Conservation (phyloP, 2,888 invertebrate species). For the Hermaeophaga mercurialis region DNA sequence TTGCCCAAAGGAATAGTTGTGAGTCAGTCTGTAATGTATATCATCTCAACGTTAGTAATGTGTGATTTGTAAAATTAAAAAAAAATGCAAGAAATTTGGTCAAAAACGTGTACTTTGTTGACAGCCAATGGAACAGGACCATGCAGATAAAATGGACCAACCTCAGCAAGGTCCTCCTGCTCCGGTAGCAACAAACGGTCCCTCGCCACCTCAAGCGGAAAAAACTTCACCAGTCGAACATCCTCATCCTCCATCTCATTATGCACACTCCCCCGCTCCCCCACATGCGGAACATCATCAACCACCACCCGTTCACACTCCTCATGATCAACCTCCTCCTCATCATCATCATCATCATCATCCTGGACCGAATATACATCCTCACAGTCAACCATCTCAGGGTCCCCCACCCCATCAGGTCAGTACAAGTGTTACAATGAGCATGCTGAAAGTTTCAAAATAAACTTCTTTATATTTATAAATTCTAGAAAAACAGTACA, state of each 20-base stretch:
- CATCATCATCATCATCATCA: constrained; percentile 25
- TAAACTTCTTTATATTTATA: too few relatives aligned
- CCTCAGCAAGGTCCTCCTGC: constrained; percentile 21
- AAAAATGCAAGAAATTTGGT: too few relatives aligned
- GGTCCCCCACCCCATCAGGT: constrained; percentile 32
- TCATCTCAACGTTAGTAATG: too few relatives aligned
- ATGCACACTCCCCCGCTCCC: constrained; percentile 33
- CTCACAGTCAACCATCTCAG: constrained; percentile 33
- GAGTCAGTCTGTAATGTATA: too few relatives aligned
- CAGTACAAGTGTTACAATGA: constrained; percentile 2
- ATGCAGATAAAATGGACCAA: constrained; percentile 29
- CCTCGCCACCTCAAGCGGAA: constrained; percentile 32
- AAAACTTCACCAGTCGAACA: constrained; percentile 36
- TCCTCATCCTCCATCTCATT: constrained; percentile 39
- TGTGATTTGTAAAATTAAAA: too few relatives aligned
- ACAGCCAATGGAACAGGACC: constrained; percentile 43
- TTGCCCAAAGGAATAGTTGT: too few relatives aligned
- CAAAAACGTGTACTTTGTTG: not conserved
- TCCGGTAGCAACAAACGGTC: constrained; percentile 35
- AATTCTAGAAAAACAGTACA: too few relatives aligned
- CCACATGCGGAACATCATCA: constrained; percentile 35
- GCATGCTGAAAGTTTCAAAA: too few relatives aligned
- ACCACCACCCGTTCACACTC: constrained; percentile 36
- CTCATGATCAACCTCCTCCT: constrained; percentile 35
- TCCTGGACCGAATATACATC: constrained; percentile 32